Evolutionary conservation across 1,140 invertebrate genomes (phyloP), one percentile per base, ranked within the genome.

Genomic region (Camponotus pennsylvanicus): DNA sequence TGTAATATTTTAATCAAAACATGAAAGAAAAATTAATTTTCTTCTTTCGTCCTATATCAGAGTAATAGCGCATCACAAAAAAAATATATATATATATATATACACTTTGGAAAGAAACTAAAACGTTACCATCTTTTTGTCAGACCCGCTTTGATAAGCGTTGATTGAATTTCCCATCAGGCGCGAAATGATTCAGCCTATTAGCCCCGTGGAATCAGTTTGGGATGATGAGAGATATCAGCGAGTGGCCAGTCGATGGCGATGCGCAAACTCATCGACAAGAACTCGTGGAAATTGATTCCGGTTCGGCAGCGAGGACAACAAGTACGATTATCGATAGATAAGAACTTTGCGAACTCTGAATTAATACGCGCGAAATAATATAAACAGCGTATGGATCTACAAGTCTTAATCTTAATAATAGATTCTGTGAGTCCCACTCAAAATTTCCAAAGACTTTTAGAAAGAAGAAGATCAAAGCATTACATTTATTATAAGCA

Each of bases 241-340:
- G 34, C 42, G 59, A 78, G 57, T 67, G 70, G 61, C 55, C 34
- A 49, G 52, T 59, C 52, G 40, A 59, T 61, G 49, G 32, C 61
- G 75, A 61, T 59, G 57, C 55, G 45, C 21, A 57, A 82, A 45
- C 49, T 69, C 27, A 55, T 42, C 32, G 57, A 57, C 80, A 70
- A 86, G 77, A 82, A 89, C 82, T 79, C 59, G 55, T 57, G 83
- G 70, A 88, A 89, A 89, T 89, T 88, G 86, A 89, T 89, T 89
- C 64, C 34, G 45, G 34, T 18, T 42, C 21, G 49, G 42, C 63
- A 15, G 49, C 40, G 45, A 45, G 52, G n/a, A 67, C 88, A 79
- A 89, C 80, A 79, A 80, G 85, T 78, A 52, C 59, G 52, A 85
- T 87, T 57, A 67, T 73, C 69, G 71, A 59, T 55, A 40, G 18